A percentile compares a stretch with the other conserved stretches of the same genome.
These are phyloP conservation scores for Anneissia japonica DNA, from an alignment of 35 echinoderm and acorn worm species.

Conservation along the genomic window DNA sequence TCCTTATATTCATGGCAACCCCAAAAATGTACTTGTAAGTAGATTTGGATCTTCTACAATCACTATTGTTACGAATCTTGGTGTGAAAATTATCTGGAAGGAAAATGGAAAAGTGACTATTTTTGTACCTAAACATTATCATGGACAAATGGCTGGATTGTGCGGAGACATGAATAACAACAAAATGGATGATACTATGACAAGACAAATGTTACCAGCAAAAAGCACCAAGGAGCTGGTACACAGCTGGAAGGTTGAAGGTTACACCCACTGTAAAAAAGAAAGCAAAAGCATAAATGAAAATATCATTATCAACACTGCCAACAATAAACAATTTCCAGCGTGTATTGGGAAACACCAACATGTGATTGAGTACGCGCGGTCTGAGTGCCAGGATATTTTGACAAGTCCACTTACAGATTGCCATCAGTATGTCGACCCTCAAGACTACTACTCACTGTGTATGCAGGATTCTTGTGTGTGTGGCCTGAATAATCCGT, in stretches of 20 bases:
- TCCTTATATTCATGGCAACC: slow-evolving; percentile 38
- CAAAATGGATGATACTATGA: slow-evolving; percentile 42
- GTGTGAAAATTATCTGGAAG: slow-evolving; percentile 44
- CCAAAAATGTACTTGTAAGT: slow-evolving; percentile 18
- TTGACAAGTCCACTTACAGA: not conserved
- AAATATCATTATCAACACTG: not conserved
- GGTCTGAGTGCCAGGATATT: not conserved
- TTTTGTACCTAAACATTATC: not conserved
- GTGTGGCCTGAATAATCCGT: slow-evolving; percentile 41
- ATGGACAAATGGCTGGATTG: slow-evolving; percentile 26
- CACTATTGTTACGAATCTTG: slow-evolving; percentile 27
- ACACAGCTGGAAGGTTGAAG: slow-evolving; percentile 78
- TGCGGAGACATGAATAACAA: slow-evolving; percentile 62
- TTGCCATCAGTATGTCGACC: slow-evolving; percentile 29
- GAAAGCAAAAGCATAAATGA: no score
- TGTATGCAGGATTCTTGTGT: slow-evolving; percentile 60
- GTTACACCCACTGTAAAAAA: slow-evolving; percentile 32
- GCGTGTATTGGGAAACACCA: not conserved
- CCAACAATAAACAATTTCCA: slow-evolving; percentile 3
- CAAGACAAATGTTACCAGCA: slow-evolving; percentile 46
- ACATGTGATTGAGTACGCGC: not conserved
- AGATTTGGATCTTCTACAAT: not conserved
- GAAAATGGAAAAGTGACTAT: slow-evolving; percentile 4
- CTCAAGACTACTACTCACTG: slow-evolving; percentile 22
- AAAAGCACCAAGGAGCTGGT: slow-evolving; percentile 31